phyloP scores from a whole-genome alignment of 2,113 vertebrate genomes.

The Opisthocomus hoazin region DNA sequence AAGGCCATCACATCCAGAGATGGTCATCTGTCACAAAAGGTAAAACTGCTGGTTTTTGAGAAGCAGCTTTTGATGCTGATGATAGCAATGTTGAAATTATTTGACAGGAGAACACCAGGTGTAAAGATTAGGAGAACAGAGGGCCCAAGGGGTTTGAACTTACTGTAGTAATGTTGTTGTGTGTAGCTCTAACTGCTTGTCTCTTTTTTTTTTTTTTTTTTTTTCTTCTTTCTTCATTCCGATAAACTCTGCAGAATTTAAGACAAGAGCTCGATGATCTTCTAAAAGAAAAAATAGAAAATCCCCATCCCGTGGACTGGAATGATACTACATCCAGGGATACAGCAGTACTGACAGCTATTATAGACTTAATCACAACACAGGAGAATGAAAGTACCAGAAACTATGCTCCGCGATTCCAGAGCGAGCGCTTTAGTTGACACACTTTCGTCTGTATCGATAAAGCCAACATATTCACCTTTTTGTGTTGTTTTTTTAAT shows the following conservation, averaged over 20 bases:
- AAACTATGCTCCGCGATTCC: slow-evolving; percentile 68
- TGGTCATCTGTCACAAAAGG: background rate
- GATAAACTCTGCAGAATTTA: slow-evolving; percentile 74
- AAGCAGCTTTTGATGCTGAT: background rate
- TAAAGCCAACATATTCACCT: background rate
- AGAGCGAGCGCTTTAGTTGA: slow-evolving; percentile 73
- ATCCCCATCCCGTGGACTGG: slow-evolving; percentile 92
- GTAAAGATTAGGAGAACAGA: background rate
- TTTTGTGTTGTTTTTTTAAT: background rate
- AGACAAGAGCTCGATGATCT: slow-evolving; percentile 87
- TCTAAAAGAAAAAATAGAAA: slow-evolving; percentile 90
- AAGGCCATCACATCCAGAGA: background rate
- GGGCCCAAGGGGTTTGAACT: background rate
- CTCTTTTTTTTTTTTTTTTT: background rate
- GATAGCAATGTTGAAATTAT: background rate
- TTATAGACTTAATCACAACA: slow-evolving; percentile 94
- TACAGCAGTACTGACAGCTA: slow-evolving; percentile 91
- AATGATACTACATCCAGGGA: slow-evolving; percentile 81
- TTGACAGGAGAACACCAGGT: background rate
- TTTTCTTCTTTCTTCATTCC: background rate
- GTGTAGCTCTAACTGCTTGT: background rate
- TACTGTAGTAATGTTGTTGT: background rate
- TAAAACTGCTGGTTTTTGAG: background rate
- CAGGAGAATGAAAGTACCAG: slow-evolving; percentile 78
- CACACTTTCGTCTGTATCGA: background rate